Conservation (phyloP, 1,140 invertebrate genomes). For the Nasonia vitripennis region DNA sequence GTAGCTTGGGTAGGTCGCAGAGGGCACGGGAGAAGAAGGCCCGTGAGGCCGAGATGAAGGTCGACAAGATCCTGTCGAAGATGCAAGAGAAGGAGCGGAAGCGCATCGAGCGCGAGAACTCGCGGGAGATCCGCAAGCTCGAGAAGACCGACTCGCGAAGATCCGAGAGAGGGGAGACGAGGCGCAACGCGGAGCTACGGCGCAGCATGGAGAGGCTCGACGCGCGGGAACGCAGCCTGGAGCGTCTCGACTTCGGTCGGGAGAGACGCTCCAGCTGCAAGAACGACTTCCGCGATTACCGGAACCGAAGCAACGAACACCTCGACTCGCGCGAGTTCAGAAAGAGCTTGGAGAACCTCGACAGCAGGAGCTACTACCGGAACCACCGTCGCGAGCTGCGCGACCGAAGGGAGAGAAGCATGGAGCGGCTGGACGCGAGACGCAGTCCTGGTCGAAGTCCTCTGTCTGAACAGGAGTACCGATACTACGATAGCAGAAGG, state of each 20-base stretch:
- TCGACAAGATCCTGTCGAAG: conserved; percentile 60
- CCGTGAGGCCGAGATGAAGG: conserved; percentile 56
- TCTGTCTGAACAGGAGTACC: conserved; percentile 32
- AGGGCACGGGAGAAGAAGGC: conserved; percentile 62
- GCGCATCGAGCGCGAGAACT: conserved; percentile 64
- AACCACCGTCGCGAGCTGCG: conserved; percentile 54
- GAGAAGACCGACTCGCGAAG: conserved; percentile 59
- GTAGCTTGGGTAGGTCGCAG: conserved; percentile 67
- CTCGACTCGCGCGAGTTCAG: conserved; percentile 64
- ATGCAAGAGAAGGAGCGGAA: conserved; percentile 67
- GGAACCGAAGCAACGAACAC: conserved; percentile 61
- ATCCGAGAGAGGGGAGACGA: conserved; percentile 64
- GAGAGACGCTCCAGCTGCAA: conserved; percentile 52
- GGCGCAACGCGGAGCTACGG: conserved; percentile 62
- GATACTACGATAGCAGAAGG: conserved; percentile 21
- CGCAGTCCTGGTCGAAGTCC: conserved; percentile 51
- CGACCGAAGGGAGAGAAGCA: conserved; percentile 59
- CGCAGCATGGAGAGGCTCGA: conserved; percentile 68
- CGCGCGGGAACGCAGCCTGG: conserved; percentile 61
- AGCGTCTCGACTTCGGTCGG: conserved; percentile 60
- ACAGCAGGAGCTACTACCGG: conserved; percentile 56
- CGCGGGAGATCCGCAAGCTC: conserved; percentile 62
- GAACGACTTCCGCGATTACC: conserved; percentile 54
- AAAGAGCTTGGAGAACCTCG: conserved; percentile 62
- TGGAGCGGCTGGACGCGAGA: conserved; percentile 65